Evolutionary conservation across 92 coral and sea anemone genomes (phyloP).

Genomic region (Micromussa lordhowensis): DNA sequence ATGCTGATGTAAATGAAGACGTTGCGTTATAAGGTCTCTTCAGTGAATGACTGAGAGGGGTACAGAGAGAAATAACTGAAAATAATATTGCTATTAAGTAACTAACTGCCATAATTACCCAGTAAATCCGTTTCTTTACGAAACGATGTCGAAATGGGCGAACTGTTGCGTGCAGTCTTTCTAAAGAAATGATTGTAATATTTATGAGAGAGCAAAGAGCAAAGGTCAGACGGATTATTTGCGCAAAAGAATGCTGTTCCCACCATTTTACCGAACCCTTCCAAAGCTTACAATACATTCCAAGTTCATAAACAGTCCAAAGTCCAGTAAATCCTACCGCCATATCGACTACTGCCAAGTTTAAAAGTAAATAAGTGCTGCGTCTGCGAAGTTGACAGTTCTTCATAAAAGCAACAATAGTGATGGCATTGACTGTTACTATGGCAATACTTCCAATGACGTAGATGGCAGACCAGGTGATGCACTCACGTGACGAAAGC

Average conservation of each 20-base stretch:
- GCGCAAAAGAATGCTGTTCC: neutral
- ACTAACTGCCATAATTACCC: neutral
- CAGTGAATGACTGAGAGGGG: neutral
- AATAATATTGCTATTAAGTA: neutral
- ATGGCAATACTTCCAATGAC: constrained; percentile 12
- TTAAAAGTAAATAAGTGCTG: constrained; percentile 12
- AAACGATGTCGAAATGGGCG: constrained; percentile 8
- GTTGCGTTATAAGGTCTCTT: neutral
- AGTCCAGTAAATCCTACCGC: neutral
- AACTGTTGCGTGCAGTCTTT: constrained; percentile 14
- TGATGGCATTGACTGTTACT: constrained; percentile 1
- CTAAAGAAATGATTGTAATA: constrained; percentile 14
- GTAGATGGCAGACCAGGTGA: constrained; percentile 8
- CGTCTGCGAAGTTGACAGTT: constrained; percentile 13
- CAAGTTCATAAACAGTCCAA: constrained; percentile 18
- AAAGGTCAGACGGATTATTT: neutral
- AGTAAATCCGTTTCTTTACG: neutral
- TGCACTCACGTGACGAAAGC: constrained; percentile 22
- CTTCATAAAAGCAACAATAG: neutral
- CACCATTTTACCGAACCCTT: neutral
- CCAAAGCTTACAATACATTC: constrained; percentile 11
- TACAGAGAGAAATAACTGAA: neutral
- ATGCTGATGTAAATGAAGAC: neutral
- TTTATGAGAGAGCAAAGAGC: neutral
- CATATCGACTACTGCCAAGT: constrained; percentile 21